A percentile compares a stretch with the other conserved stretches of the same genome.
Evolutionary conservation across 1,140 invertebrate species (phyloP).

Genomic region (Orchesella cincta): DNA sequence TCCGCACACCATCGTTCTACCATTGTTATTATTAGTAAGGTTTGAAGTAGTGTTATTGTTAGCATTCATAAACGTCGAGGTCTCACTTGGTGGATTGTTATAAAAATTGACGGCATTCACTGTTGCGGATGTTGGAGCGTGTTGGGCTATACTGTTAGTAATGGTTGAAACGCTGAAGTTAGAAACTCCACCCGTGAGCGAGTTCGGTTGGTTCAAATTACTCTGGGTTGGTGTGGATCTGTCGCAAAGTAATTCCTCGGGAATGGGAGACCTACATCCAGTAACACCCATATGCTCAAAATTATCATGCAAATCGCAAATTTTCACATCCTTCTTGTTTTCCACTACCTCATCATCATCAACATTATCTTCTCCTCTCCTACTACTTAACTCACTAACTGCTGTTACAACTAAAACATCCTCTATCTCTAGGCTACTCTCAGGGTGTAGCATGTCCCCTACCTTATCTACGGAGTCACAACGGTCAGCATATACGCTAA

Average conservation of each 20-base stretch:
- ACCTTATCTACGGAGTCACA: too few relatives aligned
- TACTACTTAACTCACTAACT: background rate
- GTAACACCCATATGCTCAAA: conserved; percentile 16
- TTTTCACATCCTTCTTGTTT: background rate
- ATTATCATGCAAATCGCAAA: conserved; percentile 22
- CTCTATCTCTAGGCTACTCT: too few relatives aligned
- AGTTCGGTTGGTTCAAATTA: background rate
- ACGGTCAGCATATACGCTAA: too few relatives aligned
- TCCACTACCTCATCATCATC: background rate
- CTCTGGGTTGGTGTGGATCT: background rate
- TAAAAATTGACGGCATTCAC: background rate
- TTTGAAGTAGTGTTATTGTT: background rate
- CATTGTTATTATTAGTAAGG: too few relatives aligned
- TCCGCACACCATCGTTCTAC: too few relatives aligned
- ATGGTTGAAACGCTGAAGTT: background rate
- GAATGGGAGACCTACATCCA: conserved; percentile 50
- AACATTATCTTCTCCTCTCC: background rate
- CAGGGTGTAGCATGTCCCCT: too few relatives aligned
- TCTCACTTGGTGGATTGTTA: background rate
- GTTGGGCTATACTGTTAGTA: too few relatives aligned
- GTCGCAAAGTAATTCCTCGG: conserved; percentile 46
- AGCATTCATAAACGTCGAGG: background rate
- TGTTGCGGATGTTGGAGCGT: background rate
- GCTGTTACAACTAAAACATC: background rate
- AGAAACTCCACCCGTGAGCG: background rate